A percentile compares a stretch with the other conserved stretches of the same genome.
Conservation (phyloP, 2,888 invertebrate species). For the Adelphocoris suturalis region DNA sequence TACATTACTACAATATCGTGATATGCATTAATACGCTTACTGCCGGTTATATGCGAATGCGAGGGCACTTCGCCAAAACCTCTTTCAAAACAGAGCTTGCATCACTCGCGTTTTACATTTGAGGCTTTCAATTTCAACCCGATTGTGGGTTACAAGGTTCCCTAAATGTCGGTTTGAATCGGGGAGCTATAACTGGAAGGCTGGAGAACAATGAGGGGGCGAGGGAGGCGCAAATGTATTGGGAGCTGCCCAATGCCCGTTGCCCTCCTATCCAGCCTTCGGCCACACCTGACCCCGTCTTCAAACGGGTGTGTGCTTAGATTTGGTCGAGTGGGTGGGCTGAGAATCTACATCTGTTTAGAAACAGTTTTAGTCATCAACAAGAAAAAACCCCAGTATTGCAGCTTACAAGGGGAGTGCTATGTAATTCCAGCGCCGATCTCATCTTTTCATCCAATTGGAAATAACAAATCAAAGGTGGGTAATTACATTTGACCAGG, state of each 20-base stretch:
- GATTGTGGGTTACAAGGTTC: constrained; percentile 25
- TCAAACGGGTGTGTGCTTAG: constrained; percentile 6
- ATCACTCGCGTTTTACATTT: constrained; percentile 7
- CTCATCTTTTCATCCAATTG: too few species aligned
- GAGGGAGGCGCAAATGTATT: constrained; percentile 4
- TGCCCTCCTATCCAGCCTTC: background rate
- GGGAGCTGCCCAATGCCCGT: background rate
- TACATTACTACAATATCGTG: too few species aligned
- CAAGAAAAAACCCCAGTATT: too few species aligned
- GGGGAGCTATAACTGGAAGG: background rate
- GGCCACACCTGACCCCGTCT: constrained; percentile 2
- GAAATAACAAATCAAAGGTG: too few species aligned
- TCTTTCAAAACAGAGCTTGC: background rate
- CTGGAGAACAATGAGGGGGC: constrained; percentile 11
- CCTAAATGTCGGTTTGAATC: background rate
- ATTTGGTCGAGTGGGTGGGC: background rate
- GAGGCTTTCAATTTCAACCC: constrained; percentile 8
- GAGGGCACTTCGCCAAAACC: background rate
- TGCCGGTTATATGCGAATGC: background rate
- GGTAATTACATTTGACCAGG: too few species aligned
- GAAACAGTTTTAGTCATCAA: background rate
- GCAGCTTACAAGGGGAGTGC: too few species aligned
- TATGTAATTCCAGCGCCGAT: too few species aligned
- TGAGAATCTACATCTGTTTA: background rate
- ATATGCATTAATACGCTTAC: background rate